Base-by-base conservation (phyloP, 92 coral and sea anemone genomes). In the Actinernus sp. region DNA sequence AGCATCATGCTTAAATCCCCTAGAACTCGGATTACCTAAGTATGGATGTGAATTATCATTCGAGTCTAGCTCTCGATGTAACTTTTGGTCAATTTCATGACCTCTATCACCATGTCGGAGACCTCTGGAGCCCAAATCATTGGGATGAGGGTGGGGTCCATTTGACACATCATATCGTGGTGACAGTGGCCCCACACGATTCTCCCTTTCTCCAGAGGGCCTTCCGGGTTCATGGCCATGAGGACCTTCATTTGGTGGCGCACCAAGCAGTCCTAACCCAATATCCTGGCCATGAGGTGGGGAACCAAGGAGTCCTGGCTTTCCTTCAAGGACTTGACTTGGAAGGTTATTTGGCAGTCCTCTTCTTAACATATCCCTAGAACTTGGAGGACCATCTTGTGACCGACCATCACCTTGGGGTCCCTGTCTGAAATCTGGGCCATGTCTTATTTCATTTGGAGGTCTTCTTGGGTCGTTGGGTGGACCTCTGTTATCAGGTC, bases 281-380 rank as follows among this genome's bases (percentile, higher is more conserved):
- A 7, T 36, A 14, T 36, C 41, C 7, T 7, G 41, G 41, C 68
- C 51, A 55, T 65, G 53, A 53, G 68, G 62, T 54, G 68, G 52
- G 40, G 83, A 44, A 58, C 76, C 46, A 78, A 65, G 78, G 10
- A 85, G 63, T 41, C 78, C 65, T 29, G 82, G 63, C 18, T 21
- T 31, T 30, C 75, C 74, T 9, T 65, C 81, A 16, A 25, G n/a
- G n/a, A n/a, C n/a, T n/a, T n/a, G n/a, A n/a, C n/a, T n/a, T 24
- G 27, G 43, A 28, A 18, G 26, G 43, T 34, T 62, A 55, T 38
- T 75, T 58, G 61, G 58, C 13, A 48, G 72, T 11, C 47, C 72
- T 49, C 59, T 21, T 20, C 20, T 45, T 9, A 47, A 45, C 3
- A 16, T 24, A 21, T 17, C 33, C 13, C 33, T 14, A 31, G 58